Base-by-base conservation (phyloP, 2,888 invertebrate species). In the Tuberolachnus salignus region DNA sequence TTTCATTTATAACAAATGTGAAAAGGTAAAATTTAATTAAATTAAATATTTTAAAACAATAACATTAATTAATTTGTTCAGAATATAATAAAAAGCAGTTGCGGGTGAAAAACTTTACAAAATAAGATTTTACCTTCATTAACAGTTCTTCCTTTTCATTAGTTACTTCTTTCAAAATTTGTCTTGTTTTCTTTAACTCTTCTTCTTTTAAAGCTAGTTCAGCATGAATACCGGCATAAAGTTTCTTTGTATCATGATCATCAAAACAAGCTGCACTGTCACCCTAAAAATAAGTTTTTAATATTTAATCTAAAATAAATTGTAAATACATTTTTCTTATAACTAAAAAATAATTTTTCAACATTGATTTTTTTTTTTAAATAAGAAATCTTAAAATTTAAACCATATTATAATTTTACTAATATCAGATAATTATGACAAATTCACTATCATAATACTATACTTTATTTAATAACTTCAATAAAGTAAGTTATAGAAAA, bases 61-160 rank as follows among this genome's bases (percentile, higher is more conserved):
- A 44, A 0, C 8, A 13, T 3, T 13, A 1, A 51, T 51, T 0
- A 4, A 44, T 1, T 19, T 13, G 14, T 44, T 44, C 1, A 44
- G 13, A 21, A 0, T 64, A 8, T 64, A 2, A 44, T 44, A 66
- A 10, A 46, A 2, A 8, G n/a, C n/a, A n/a, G n/a, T n/a, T n/a
- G n/a, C n/a, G n/a, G n/a, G n/a, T n/a, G n/a, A n/a, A n/a, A n/a
- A n/a, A n/a, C n/a, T 57, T 23, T 51, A 51, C 4, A 51, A 13
- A 9, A n/a, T n/a, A n/a, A 42, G n/a, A 11, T 21, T 51, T 44
- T 66, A 80, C 71, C 63, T 80, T 80, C 14, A 72, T 42, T 16
- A 66, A 42, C 49, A 80, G 51, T 34, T 80, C 55, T 55, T 71
- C 63, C n/a, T 80, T 73, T 80, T 80, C 80, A 64, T 71, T 44